Percentiles rank a stretch among this genome's conserved stretches.
phyloP scores from a whole-genome alignment of 2,113 vertebrate species.

The Clupea harengus region DNA sequence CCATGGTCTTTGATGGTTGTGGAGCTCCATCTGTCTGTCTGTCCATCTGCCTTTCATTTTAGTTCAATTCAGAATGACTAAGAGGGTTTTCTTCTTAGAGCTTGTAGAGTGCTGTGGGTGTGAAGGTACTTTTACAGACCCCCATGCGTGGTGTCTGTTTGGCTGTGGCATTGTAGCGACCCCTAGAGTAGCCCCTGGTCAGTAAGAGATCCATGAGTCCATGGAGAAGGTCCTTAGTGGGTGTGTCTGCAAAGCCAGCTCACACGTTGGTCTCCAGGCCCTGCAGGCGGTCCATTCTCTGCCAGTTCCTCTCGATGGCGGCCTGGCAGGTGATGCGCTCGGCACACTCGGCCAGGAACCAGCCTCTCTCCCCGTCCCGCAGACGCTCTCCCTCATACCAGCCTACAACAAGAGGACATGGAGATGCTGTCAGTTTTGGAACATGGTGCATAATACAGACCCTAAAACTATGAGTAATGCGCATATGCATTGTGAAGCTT shows the following conservation, averaged over 20 bases:
- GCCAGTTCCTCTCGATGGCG: slow-evolving; percentile 91
- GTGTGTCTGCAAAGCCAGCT: slow-evolving; percentile 22
- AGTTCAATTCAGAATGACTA: not conserved
- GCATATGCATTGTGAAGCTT: not conserved
- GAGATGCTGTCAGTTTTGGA: not conserved
- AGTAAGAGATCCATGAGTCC: not conserved
- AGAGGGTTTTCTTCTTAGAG: not conserved
- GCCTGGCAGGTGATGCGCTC: slow-evolving; percentile 87
- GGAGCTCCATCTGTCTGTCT: not conserved
- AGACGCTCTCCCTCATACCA: slow-evolving; percentile 93
- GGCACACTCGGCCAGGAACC: slow-evolving; percentile 90
- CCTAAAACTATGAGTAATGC: not conserved
- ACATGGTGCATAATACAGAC: not conserved
- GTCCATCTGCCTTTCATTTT: not conserved
- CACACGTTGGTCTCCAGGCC: slow-evolving; percentile 93
- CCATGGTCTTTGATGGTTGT: not conserved
- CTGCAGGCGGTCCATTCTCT: slow-evolving; percentile 92
- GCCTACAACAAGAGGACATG: slow-evolving; percentile 64
- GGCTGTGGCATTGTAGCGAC: not conserved
- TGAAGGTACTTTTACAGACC: too few relatives aligned
- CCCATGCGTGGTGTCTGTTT: not conserved
- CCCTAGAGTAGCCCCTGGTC: not conserved
- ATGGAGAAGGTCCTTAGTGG: not conserved
- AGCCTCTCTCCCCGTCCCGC: slow-evolving; percentile 87
- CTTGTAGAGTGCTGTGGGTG: not conserved